phyloP scores from a whole-genome alignment of 2,113 vertebrate species.

The Progne subis region DNA sequence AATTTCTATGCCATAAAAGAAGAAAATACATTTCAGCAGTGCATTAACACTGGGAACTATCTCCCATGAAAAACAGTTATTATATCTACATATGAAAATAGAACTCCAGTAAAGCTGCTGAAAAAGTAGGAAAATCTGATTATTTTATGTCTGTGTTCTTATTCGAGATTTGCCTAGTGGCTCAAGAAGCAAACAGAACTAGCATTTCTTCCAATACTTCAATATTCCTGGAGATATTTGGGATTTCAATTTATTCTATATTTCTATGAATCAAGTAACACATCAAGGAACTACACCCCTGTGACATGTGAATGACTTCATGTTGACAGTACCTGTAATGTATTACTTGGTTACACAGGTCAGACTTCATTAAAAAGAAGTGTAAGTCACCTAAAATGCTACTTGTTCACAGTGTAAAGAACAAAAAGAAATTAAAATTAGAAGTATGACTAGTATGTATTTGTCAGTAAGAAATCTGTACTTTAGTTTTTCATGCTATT shows the following conservation, averaged over 20 bases:
- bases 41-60: neutral
- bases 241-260: neutral
- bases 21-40: neutral
- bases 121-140: neutral
- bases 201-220: neutral
- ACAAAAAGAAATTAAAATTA: neutral
- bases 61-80: neutral
- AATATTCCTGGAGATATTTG: neutral
- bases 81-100: neutral
- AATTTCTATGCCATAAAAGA: neutral
- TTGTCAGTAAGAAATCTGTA: neutral
- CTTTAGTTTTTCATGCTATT: neutral
- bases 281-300: neutral
- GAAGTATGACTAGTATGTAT: neutral
- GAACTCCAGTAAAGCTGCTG: neutral
- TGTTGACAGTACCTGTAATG: accelerated
- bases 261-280: neutral
- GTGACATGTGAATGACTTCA: neutral
- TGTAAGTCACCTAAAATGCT: neutral
- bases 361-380: neutral
- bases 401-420: neutral
- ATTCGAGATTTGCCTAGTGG: neutral
- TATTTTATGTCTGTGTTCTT: neutral
- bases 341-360: neutral
- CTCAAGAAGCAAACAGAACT: neutral